Conservation (phyloP, 2,113 vertebrate genomes). For the Ceuthmochares aereus region DNA sequence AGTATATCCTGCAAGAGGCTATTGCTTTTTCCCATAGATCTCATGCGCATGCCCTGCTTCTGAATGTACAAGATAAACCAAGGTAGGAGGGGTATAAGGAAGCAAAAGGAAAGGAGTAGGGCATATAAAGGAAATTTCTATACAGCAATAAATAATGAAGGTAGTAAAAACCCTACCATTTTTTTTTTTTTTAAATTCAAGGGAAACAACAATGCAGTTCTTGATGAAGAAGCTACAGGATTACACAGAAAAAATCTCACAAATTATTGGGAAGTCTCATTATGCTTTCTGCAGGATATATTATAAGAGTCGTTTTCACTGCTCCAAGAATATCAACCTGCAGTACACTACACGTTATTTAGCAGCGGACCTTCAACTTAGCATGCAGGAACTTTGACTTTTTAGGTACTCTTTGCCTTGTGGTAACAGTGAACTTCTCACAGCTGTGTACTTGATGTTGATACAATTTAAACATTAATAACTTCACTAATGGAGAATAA, state of each 20-base stretch:
- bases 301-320: background rate
- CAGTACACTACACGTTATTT: background rate
- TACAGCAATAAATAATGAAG: background rate
- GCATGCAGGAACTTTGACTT: background rate
- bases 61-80: constrained; percentile 91
- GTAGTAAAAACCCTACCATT: background rate
- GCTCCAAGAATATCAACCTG: background rate
- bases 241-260: background rate
- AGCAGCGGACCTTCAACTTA: background rate
- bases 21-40: constrained; percentile 86
- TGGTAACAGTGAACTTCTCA: background rate
- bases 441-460: background rate
- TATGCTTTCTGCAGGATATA: background rate
- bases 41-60: constrained; percentile 88
- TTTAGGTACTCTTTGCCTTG: background rate
- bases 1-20: constrained; percentile 70
- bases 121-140: constrained; percentile 50
- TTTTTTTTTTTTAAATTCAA: background rate
- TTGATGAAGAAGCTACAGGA: background rate
- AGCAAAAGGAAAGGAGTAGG: constrained; percentile 62
- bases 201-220: background rate
- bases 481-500: background rate
- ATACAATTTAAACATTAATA: background rate
- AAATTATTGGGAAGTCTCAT: background rate
- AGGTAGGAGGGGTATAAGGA: constrained; percentile 67